Base-by-base conservation (phyloP, 2,888 invertebrate species). In the Trachelus stipa region DNA sequence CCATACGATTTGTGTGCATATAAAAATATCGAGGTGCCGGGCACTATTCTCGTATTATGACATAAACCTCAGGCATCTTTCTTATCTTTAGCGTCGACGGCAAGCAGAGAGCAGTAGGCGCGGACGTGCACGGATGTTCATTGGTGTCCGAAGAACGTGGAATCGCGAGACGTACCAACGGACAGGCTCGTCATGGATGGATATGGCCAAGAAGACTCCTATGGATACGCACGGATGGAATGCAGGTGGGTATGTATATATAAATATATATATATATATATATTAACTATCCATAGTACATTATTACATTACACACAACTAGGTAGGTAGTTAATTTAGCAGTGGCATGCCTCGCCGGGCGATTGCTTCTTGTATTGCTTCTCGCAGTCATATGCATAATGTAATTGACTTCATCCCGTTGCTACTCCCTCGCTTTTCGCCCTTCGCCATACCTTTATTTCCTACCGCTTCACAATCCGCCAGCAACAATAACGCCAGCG, bases 301-400 rank as follows among this genome's bases (percentile, higher is more conserved):
- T 90, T 89, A 90, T 89, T 90, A 85, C 89, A 89, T 89, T 88
- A 87, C 87, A 84, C 87, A 87, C 87, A 89, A 88, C 88, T 87
- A 89, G 87, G 85, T 87, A 87, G 88, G 87, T 86, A 89, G 90
- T 90, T 90, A 89, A 90, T 90, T 90, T 90, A 89, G 87, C 87
- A 85, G 86, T 88, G 87, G 87, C 85, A 85, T 87, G 83, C 84
- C 83, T 85, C 83, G 84, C 79, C 76, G 82, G 81, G 81, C 90
- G 87, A 89, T 88, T 89, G 89, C 89, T 89, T 90, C 88, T 89
- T 87, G 86, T 87, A 88, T 88, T 90, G 88, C 88, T 82, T 82
- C 83, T 80, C 83, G 85, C 83, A 85, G 88, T 88, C 89, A 90
- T 90, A 90, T 90, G 90, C 90, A 90, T 90, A 90, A 90, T 90